phyloP scores from a whole-genome alignment of 1,140 invertebrate species.

The Asobara japonica region DNA sequence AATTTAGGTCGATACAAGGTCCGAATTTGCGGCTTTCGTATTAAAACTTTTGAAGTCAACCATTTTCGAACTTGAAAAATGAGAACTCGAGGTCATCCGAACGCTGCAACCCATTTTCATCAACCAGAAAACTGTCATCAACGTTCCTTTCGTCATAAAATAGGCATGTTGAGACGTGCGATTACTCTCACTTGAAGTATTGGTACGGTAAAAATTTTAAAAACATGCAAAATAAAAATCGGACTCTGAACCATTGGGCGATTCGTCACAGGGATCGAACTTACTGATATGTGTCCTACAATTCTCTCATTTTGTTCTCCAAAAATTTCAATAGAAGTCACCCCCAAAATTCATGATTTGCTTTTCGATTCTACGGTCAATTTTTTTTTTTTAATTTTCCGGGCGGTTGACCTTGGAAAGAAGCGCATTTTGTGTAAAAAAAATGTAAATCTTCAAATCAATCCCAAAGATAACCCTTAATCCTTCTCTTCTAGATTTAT shows the following conservation, averaged over 20 bases:
- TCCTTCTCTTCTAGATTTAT: constrained; percentile 76
- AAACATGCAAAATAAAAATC: constrained; percentile 51
- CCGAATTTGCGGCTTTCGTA: no score
- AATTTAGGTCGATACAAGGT: no score
- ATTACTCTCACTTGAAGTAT: constrained; percentile 36
- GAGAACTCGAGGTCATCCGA: no score
- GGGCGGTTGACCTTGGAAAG: background rate
- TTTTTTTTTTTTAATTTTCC: background rate
- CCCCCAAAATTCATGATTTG: no score
- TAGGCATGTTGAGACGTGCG: constrained; percentile 44
- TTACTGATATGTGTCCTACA: constrained; percentile 51
- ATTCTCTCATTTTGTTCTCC: constrained; percentile 17
- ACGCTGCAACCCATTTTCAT: no score
- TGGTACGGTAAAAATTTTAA: constrained; percentile 38
- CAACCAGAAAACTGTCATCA: no score
- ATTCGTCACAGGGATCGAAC: constrained; percentile 40
- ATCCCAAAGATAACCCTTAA: background rate
- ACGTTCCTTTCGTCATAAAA: no score
- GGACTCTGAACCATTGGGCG: constrained; percentile 54
- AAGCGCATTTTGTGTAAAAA: background rate
- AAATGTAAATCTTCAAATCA: background rate
- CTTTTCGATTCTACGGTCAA: no score
- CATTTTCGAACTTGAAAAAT: no score
- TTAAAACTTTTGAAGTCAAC: no score
- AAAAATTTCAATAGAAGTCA: background rate